Conservation (phyloP, 1,140 invertebrate genomes). For the Xylocopa sonorina region DNA sequence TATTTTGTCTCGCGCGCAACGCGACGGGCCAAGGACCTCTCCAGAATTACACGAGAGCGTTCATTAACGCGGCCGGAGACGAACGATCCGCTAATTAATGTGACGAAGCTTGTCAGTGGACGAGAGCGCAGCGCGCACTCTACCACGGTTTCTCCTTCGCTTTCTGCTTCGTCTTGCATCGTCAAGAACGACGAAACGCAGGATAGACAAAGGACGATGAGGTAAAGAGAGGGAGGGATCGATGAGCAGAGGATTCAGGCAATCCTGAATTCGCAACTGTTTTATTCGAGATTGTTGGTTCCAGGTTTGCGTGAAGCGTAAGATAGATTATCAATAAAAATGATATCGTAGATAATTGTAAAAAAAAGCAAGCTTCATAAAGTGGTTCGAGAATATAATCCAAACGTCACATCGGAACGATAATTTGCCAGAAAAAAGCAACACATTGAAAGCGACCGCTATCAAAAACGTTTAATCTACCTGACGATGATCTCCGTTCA, state of each 20-base stretch:
- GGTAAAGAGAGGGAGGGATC: not conserved
- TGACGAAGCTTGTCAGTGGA: conserved; percentile 60
- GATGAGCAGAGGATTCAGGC: not conserved
- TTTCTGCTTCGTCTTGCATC: conserved; percentile 22
- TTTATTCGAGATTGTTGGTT: too few relatives aligned
- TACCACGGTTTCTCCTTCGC: conserved; percentile 2
- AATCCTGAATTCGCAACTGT: too few relatives aligned
- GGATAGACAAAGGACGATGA: not conserved
- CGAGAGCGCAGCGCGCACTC: conserved; percentile 42
- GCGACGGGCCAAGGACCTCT: conserved; percentile 37
- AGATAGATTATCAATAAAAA: too few relatives aligned
- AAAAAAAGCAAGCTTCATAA: too few relatives aligned
- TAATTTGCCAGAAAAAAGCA: too few relatives aligned
- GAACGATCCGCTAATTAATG: conserved; percentile 67
- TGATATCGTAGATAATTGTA: too few relatives aligned
- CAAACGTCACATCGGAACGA: too few relatives aligned
- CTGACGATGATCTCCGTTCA: not conserved
- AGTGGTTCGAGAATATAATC: too few relatives aligned
- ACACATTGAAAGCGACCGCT: not conserved
- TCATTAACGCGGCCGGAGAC: conserved; percentile 56
- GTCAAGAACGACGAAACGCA: not conserved
- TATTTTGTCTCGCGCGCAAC: conserved; percentile 58
- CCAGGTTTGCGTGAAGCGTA: too few relatives aligned
- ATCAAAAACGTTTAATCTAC: not conserved
- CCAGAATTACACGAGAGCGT: conserved; percentile 50